Evolutionary conservation across 2,888 invertebrate genomes (phyloP).

Genomic region (Aphodius granarius): DNA sequence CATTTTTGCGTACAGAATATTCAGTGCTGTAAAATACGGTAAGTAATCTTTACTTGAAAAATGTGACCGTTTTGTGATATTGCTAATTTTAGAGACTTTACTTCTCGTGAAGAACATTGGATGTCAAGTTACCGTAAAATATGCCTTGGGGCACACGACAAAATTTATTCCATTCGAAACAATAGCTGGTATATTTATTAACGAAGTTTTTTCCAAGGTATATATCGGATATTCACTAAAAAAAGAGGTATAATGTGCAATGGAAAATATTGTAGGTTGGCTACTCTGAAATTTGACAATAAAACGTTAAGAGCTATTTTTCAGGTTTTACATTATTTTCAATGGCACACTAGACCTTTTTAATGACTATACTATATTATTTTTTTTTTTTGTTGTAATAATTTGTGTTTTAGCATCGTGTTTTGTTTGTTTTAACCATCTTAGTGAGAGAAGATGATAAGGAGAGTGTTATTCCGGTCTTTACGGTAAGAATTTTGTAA

Average conservation of each 20-base stretch:
- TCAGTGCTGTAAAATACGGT: slow-evolving; percentile 43
- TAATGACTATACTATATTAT: slow-evolving; percentile 11
- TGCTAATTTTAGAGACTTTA: slow-evolving; percentile 43
- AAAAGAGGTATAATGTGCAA: too few relatives aligned
- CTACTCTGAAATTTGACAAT: too few relatives aligned
- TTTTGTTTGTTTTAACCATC: slow-evolving; percentile 51
- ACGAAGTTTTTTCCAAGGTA: slow-evolving; percentile 55
- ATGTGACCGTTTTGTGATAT: background rate
- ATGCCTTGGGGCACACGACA: slow-evolving; percentile 43
- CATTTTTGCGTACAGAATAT: slow-evolving; percentile 33
- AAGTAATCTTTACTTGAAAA: slow-evolving; percentile 24
- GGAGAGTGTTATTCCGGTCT: slow-evolving; percentile 47
- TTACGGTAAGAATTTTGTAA: slow-evolving; percentile 44
- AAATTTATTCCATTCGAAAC: slow-evolving; percentile 47
- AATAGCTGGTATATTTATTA: slow-evolving; percentile 52
- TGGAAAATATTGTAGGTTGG: slow-evolving; percentile 14
- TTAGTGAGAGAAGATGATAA: slow-evolving; percentile 49
- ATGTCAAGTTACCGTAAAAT: slow-evolving; percentile 47
- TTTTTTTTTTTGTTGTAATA: background rate
- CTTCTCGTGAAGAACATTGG: slow-evolving; percentile 49
- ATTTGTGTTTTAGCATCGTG: slow-evolving; percentile 46
- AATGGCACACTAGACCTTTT: too few relatives aligned
- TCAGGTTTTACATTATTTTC: too few relatives aligned
- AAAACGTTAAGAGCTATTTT: too few relatives aligned
- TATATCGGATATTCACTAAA: too few relatives aligned